phyloP scores from a whole-genome alignment of 2,113 vertebrate genomes.

The Thymallus thymallus region DNA sequence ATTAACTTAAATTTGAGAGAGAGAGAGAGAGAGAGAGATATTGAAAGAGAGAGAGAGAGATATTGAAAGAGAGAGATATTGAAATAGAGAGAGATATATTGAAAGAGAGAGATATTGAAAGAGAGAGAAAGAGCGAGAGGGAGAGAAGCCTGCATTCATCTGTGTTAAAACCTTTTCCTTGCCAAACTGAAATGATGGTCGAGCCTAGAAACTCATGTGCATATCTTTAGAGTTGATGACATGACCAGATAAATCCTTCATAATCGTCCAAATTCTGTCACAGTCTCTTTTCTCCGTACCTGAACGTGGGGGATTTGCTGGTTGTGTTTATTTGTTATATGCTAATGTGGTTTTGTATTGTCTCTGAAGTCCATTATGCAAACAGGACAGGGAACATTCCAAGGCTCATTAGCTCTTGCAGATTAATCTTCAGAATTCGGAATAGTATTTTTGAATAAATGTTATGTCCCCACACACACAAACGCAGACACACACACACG shows the following conservation, averaged over 20 bases:
- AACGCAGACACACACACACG: conserved; percentile 48
- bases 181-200: background rate
- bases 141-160: background rate
- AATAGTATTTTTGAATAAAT: conserved; percentile 57
- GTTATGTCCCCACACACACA: conserved; percentile 46
- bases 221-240: conserved; percentile 23
- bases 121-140: background rate
- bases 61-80: no score
- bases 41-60: no score
- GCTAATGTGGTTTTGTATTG: conserved; percentile 64
- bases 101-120: no score
- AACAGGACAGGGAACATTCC: conserved; percentile 63
- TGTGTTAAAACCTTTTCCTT: background rate
- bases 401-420: conserved; percentile 63
- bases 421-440: conserved; percentile 58
- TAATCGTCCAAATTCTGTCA: conserved; percentile 47
- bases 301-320: conserved; percentile 31
- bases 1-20: no score
- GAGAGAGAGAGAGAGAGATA: background rate
- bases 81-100: no score
- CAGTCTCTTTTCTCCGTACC: conserved; percentile 49
- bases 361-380: conserved; percentile 61
- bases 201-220: conserved; percentile 1
- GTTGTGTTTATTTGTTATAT: conserved; percentile 55
- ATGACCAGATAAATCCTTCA: conserved; percentile 40